Evolutionary conservation across 2,113 vertebrate species (phyloP).

Genomic region (Solea solea): DNA sequence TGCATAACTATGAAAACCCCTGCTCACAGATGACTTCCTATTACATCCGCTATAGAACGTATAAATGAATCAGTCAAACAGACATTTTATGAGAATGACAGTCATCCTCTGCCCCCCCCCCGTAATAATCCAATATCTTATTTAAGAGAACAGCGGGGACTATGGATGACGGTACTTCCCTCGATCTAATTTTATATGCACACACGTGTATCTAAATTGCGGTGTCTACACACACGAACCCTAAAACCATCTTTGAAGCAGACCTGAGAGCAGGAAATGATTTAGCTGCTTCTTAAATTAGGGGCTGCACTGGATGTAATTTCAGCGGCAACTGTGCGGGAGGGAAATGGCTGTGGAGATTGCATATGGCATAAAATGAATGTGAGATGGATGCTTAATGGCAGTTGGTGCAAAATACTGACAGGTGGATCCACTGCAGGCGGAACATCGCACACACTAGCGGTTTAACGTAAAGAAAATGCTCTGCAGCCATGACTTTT

Average conservation of each 20-base stretch:
- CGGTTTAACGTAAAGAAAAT: background rate
- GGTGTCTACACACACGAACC: constrained; percentile 15
- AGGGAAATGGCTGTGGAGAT: background rate
- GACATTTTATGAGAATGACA: constrained; percentile 38
- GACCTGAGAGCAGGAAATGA: constrained; percentile 3
- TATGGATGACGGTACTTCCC: constrained; percentile 27
- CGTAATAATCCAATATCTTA: constrained; percentile 32
- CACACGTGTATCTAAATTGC: constrained; percentile 9
- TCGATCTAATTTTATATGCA: background rate
- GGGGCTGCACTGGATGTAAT: background rate
- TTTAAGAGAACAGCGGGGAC: constrained; percentile 46
- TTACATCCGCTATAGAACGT: constrained; percentile 38
- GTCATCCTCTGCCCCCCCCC: constrained; percentile 32
- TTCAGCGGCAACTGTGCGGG: background rate
- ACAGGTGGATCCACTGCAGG: background rate
- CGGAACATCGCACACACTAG: background rate
- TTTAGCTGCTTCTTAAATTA: constrained; percentile 3
- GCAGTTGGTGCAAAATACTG: background rate
- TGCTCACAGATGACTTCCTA: constrained; percentile 47
- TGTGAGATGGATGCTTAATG: constrained; percentile 1
- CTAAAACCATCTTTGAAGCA: constrained; percentile 10
- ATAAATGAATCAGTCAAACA: constrained; percentile 53
- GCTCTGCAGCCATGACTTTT: background rate
- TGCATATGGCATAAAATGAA: background rate
- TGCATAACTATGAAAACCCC: constrained; percentile 30